Percentiles rank a stretch among this genome's conserved stretches.
Conservation (phyloP, 1,140 invertebrate genomes). For the Euglossa dilemma region DNA sequence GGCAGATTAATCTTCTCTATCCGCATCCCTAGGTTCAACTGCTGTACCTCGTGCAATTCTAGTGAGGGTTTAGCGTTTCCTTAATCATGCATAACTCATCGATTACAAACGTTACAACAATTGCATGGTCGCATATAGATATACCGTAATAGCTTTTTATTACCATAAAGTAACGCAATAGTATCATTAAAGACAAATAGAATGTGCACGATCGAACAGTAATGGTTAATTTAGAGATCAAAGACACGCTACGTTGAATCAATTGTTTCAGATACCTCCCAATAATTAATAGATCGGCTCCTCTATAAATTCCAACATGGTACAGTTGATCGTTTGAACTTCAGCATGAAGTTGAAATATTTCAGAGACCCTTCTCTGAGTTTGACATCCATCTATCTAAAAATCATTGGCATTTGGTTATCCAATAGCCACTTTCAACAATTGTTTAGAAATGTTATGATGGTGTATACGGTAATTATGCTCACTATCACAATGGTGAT, state of each 20-base stretch:
- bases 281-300: neutral
- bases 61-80: neutral
- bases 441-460: neutral
- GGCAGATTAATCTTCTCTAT: neutral
- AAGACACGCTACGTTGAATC: neutral
- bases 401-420: constrained; percentile 55
- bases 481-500: constrained; percentile 7
- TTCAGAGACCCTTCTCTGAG: constrained; percentile 48
- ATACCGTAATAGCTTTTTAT: too few species aligned
- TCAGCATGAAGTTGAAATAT: neutral
- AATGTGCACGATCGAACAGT: neutral
- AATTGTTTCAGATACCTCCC: neutral
- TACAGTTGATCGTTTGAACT: neutral
- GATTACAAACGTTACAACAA: neutral
- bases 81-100: neutral
- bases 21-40: neutral
- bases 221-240: neutral
- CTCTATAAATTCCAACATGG: neutral
- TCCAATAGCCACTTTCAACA: constrained; percentile 14
- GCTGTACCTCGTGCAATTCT: neutral
- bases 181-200: neutral
- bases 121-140: neutral
- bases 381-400: constrained; percentile 50
- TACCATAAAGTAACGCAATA: neutral
- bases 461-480: constrained; percentile 35